Base-by-base conservation (phyloP, 2,888 invertebrate genomes). In the Synergus gifuensis region DNA sequence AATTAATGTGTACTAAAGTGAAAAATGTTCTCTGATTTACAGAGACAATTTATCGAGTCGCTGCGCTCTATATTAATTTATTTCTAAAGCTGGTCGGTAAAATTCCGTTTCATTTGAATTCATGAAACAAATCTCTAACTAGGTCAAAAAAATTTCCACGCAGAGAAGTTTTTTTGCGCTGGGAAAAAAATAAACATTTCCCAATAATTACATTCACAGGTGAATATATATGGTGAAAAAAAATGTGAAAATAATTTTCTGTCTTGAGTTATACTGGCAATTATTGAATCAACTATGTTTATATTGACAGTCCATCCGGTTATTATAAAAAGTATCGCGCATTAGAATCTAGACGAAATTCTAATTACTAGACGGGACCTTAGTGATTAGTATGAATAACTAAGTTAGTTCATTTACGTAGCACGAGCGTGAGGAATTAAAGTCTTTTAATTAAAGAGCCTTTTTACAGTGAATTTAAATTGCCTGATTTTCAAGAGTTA, bases 391-490 rank as follows among this genome's bases (percentile, higher is more conserved):
- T 88, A 89, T 88, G 90, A 90, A 88, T 88, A 88, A 90, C 87
- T 88, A 88, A 89, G 82, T 83, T 80, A 82, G 82, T 83, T 79
- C 77, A 77, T 66, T 58, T 54, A 12, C 14, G 44, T 58, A 11
- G 77, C 76, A 84, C 84, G 82, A 81, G 85, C 85, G 83, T 85
- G 85, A 88, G 84, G 85, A 90, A 91, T 89, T 89, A 88, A 88
- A 88, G 87, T 87, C 88, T 88, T 88, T 90, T 89, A 90, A 91
- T 91, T 89, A 90, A 89, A 89, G 86, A 86, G 85, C 86, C 86
- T 88, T 89, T 90, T 90, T 89, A 88, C 89, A 86, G 86, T 85
- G 90, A 88, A 90, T 91, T 90, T 90, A 90, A 90, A 91, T 91
- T 89, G 88, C 89, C 89, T 90, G 87, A 90, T 91, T 91, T 88